Conservation (phyloP, 1,140 invertebrate species). For the Coboldia fuscipes region DNA sequence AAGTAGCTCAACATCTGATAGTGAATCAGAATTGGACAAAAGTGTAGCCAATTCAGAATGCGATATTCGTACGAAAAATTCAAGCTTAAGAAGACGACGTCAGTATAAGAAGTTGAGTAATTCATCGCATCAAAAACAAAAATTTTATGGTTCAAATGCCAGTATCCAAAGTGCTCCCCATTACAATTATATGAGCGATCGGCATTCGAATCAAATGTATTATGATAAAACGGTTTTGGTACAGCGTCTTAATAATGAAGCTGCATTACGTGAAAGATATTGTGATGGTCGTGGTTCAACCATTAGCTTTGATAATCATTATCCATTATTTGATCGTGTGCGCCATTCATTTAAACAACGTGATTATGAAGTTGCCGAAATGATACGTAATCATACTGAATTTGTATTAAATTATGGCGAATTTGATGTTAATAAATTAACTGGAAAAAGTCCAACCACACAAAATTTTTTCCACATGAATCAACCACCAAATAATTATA, state of each 20-base stretch:
- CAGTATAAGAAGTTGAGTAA: conserved; percentile 12
- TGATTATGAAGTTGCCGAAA: conserved; percentile 2
- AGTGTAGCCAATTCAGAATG: conserved; percentile 22
- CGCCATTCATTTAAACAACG: too few species aligned
- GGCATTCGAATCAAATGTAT: neutral
- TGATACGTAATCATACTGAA: conserved; percentile 7
- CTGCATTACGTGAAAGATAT: too few species aligned
- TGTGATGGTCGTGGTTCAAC: too few species aligned
- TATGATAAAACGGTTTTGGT: neutral
- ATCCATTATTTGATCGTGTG: too few species aligned
- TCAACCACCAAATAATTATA: neutral
- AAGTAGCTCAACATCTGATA: conserved; percentile 19
- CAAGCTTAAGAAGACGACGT: conserved; percentile 8
- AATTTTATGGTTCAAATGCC: conserved; percentile 22
- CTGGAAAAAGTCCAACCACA: conserved; percentile 22
- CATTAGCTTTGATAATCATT: too few species aligned
- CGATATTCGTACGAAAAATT: conserved; percentile 17
- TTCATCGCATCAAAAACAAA: conserved; percentile 13
- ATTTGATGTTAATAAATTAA: conserved; percentile 20
- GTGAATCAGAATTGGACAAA: conserved; percentile 13
- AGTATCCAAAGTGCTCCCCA: conserved; percentile 24
- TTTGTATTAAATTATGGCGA: conserved; percentile 9
- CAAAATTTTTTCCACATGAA: conserved; percentile 11
- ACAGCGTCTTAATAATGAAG: neutral
- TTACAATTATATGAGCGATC: conserved; percentile 12